Evolutionary conservation across 1,140 invertebrate genomes (phyloP), one percentile per base, ranked within the genome.

Genomic region (Hormaphis cornu): DNA sequence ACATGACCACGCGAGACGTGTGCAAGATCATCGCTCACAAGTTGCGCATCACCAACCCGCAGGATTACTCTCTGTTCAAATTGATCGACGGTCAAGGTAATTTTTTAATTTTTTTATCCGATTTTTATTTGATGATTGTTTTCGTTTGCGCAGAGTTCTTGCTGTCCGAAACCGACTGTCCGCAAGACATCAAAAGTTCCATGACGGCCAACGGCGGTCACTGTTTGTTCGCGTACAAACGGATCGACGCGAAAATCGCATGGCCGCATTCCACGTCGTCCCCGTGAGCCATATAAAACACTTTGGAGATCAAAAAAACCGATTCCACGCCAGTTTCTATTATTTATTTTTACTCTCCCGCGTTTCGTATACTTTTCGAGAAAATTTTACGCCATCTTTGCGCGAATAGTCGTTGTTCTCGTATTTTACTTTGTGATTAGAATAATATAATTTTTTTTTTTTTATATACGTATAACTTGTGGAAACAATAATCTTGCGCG

Each of bases 171-270:
- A 86, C 85, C 72, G 92, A 95, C 73, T 93, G 89, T 75, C 93
- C 93, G n/a, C 91, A 95, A 80, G 87, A 90, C 74, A 81, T 93
- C 5, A 83, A 82, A 71, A 78, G 77, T 33, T 86, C 88, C 73
- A 81, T 87, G 18, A 81, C 84, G 46, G 83, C 83, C 69, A 83
- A 82, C 72, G 87, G 86, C 46, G 87, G 87, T 76, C 89, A 93
- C 74, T 92, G 89, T 78, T 87, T 93, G 75, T 87, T 98, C 76
- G 94, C 93, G 1, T 97, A 93, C 80, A 96, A 97, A 80, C 82
- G 94, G 52, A 91, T 91, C 75, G 94, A 95, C 76, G 93, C 93
- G 16, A 96, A 96, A 82, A 97, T 97, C 74, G 93, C 94, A 52
- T 97, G 94, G 94, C 94, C 95, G 5, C 88, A 79, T 75, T 82